Percentiles rank a stretch among this genome's conserved stretches.
These are phyloP conservation scores for Misgurnus anguillicaudatus DNA, from an alignment of 2,113 vertebrate genomes.

Conservation along the genomic window DNA sequence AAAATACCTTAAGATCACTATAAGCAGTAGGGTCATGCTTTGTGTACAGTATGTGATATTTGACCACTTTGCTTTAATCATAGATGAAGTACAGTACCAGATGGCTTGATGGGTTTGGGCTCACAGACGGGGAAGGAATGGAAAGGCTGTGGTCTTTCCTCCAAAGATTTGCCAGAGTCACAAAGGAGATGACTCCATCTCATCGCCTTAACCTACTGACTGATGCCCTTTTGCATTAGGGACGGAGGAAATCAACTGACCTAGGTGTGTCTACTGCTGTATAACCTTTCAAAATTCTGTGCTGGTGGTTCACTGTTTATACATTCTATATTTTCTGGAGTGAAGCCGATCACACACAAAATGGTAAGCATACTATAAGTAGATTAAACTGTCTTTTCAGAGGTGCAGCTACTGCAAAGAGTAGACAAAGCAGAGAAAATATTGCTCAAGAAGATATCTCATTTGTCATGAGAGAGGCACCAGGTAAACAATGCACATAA, in stretches of 20 bases:
- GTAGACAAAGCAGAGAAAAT: constrained; percentile 1
- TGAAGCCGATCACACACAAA: neutral
- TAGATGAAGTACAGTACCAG: neutral
- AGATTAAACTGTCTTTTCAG: neutral
- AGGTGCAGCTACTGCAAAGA: constrained; percentile 1
- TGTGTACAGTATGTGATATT: neutral
- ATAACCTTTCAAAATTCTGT: neutral
- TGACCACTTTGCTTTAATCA: constrained; percentile 7
- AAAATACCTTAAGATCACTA: too few relatives aligned
- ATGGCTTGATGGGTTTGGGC: too few relatives aligned
- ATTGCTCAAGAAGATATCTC: neutral
- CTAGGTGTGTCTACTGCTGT: constrained; percentile 12
- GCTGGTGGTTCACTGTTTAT: constrained; percentile 1
- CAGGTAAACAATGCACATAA: neutral
- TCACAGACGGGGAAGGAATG: too few relatives aligned
- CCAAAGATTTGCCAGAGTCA: too few relatives aligned
- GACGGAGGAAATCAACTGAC: constrained; percentile 23
- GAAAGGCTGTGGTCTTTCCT: too few relatives aligned
- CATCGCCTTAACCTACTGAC: too few relatives aligned
- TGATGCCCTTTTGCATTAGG: constrained; percentile 11
- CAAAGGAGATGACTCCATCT: too few relatives aligned
- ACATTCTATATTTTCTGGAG: constrained; percentile 10
- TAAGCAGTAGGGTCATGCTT: neutral
- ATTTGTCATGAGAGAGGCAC: neutral
- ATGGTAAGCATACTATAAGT: neutral